Evolutionary conservation across 2,113 vertebrate genomes (phyloP), one percentile per base, ranked within the genome.

Genomic region (Thunnus maccoyii): DNA sequence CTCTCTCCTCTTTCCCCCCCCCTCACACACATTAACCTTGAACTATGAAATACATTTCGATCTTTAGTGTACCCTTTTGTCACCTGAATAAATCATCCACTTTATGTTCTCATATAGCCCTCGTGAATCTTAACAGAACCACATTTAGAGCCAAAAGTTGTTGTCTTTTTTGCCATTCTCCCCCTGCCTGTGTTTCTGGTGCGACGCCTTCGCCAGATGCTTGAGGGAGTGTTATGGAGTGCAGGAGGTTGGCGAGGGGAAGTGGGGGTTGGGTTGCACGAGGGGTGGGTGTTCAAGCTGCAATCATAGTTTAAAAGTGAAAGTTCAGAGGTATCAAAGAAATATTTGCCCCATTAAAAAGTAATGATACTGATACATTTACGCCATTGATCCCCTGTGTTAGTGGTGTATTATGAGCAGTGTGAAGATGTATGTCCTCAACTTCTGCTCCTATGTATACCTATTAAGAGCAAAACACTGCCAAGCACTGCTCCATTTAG

Each of bases 181-280:
- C 11, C 55, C 41, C 65, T 55, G 30, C 20, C 2, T 72, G 57
- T 74, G 64, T 79, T 64, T 71, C 67, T 70, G 17, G n/a, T 72
- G 70, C 76, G 82, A 87, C 58, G 63, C 30, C 41, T 83, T 60
- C 7, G 5, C 86, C 90, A 90, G 82, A 88, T 88, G 84, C 72
- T 70, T 13, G 13, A 22, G 54, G 68, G 66, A 68, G 70, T 41
- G 51, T 71, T 78, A 56, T 64, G 47, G 41, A 68, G 62, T 32
- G 50, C 0, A 1, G 15, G 66, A 66, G 60, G 41, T 62, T 63
- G 72, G 22, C 15, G 16, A 71, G 55, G 54, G 5, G 22, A 61
- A 70, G 76, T 67, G 64, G 77, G 76, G 70, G 54, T 76, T 47
- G 77, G 63, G 47, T n/a, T 46, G 57, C 16, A 32, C 15, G 51